Conservation (phyloP, 2,113 vertebrate genomes). For the Chionomys nivalis region DNA sequence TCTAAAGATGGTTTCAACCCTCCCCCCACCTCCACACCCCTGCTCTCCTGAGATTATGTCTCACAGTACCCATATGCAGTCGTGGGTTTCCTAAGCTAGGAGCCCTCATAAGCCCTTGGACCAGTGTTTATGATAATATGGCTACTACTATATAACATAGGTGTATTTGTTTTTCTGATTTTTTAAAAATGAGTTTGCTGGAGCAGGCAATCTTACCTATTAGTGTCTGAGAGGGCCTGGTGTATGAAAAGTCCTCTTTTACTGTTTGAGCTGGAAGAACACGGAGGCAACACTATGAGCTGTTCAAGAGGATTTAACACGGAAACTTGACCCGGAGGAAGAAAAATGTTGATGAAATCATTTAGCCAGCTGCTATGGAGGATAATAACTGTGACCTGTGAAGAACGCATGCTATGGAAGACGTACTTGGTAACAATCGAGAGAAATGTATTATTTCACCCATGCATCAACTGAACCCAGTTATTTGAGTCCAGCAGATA, state of each 20-base stretch:
- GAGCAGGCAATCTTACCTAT: background rate
- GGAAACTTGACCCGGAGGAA: conserved; percentile 16
- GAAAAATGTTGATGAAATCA: conserved; percentile 23
- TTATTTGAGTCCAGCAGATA: background rate
- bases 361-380: background rate
- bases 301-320: background rate
- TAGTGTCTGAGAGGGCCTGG: background rate
- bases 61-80: background rate
- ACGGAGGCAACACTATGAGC: background rate
- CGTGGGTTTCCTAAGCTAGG: background rate
- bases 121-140: background rate
- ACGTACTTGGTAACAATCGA: background rate
- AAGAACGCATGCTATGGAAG: background rate
- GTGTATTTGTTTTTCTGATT: background rate
- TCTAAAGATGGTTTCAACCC: background rate
- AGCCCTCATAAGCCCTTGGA: background rate
- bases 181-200: background rate
- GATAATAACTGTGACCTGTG: background rate
- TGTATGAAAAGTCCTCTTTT: background rate
- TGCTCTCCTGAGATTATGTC: background rate
- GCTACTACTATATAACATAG: no score
- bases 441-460: background rate
- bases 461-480: background rate
- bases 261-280: background rate
- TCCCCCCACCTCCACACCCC: background rate